Conservation (phyloP, 2,113 vertebrate genomes). For the Montifringilla adamsi region DNA sequence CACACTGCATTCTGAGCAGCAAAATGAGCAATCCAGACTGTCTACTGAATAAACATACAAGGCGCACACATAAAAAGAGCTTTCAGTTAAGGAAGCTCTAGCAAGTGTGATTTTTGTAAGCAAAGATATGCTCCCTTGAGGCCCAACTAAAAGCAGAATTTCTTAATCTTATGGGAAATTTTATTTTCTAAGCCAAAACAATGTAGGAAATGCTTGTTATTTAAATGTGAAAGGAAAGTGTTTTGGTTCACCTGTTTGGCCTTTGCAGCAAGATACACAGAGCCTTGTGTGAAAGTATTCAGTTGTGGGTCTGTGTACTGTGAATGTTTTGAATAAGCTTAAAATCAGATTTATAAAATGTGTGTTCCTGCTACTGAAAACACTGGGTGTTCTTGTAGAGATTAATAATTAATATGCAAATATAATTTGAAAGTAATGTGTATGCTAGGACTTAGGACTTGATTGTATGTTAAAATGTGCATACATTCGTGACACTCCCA, state of each 20-base stretch:
- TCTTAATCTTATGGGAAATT: slow-evolving; percentile 47
- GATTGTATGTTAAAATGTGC: slow-evolving; percentile 16
- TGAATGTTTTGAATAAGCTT: neutral
- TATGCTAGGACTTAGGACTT: neutral
- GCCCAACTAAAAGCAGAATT: slow-evolving; percentile 50
- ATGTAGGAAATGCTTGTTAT: neutral
- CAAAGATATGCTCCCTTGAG: slow-evolving; percentile 23
- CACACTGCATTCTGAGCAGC: slow-evolving; percentile 14
- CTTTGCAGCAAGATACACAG: neutral
- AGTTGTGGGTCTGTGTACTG: neutral
- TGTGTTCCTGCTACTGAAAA: neutral
- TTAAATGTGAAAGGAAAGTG: slow-evolving; percentile 32
- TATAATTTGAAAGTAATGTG: slow-evolving; percentile 2
- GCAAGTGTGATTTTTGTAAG: slow-evolving; percentile 28
- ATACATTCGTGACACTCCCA: neutral
- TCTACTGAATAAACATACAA: slow-evolving; percentile 45
- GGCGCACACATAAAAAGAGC: slow-evolving; percentile 19
- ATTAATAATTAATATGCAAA: neutral
- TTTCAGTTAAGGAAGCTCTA: slow-evolving; percentile 50
- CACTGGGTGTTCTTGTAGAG: neutral
- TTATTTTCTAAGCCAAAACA: slow-evolving; percentile 58
- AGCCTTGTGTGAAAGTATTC: neutral
- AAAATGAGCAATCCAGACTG: slow-evolving; percentile 46
- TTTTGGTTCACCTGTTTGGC: slow-evolving; percentile 31
- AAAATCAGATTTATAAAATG: neutral